Conservation (phyloP, 1,140 invertebrate species). For the Lordiphosa stackelbergi region DNA sequence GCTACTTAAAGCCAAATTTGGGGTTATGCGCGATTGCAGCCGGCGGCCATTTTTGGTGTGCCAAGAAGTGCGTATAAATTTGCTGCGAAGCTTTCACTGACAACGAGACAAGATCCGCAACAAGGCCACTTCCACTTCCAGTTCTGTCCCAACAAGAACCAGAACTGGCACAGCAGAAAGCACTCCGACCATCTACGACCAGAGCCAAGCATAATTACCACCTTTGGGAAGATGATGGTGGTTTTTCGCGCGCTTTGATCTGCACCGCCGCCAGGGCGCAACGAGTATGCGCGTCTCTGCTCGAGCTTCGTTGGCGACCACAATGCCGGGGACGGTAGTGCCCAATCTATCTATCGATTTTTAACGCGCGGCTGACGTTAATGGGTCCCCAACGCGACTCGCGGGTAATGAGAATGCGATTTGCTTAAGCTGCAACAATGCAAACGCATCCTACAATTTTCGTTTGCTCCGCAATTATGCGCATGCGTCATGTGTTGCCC, state of each 20-base stretch:
- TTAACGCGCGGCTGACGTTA: slow-evolving; percentile 75
- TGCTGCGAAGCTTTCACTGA: slow-evolving; percentile 68
- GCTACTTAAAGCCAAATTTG: slow-evolving; percentile 52
- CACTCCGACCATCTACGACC: slow-evolving; percentile 29
- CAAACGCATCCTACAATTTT: slow-evolving; percentile 25
- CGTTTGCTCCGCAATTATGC: slow-evolving; percentile 58
- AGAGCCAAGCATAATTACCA: slow-evolving; percentile 73
- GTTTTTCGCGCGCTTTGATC: slow-evolving; percentile 76
- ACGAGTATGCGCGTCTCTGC: slow-evolving; percentile 9
- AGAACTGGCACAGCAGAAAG: not conserved
- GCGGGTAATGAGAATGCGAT: slow-evolving; percentile 58
- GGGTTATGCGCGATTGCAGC: slow-evolving; percentile 52
- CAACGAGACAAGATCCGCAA: slow-evolving; percentile 36
- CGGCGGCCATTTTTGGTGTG: slow-evolving; percentile 57
- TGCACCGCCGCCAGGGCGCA: slow-evolving; percentile 46
- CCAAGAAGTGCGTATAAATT: slow-evolving; percentile 65
- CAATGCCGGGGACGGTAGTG: slow-evolving; percentile 27
- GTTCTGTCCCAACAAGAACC: slow-evolving; percentile 30
- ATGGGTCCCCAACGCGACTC: slow-evolving; percentile 38
- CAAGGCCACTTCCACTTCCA: slow-evolving; percentile 24
- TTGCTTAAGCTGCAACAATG: slow-evolving; percentile 43
- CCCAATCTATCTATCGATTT: slow-evolving; percentile 75
- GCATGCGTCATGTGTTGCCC: slow-evolving; percentile 59
- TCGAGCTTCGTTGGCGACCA: slow-evolving; percentile 44
- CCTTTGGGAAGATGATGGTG: slow-evolving; percentile 76